Base-by-base conservation (phyloP, 1,140 invertebrate genomes). In the Neelides sp. region DNA sequence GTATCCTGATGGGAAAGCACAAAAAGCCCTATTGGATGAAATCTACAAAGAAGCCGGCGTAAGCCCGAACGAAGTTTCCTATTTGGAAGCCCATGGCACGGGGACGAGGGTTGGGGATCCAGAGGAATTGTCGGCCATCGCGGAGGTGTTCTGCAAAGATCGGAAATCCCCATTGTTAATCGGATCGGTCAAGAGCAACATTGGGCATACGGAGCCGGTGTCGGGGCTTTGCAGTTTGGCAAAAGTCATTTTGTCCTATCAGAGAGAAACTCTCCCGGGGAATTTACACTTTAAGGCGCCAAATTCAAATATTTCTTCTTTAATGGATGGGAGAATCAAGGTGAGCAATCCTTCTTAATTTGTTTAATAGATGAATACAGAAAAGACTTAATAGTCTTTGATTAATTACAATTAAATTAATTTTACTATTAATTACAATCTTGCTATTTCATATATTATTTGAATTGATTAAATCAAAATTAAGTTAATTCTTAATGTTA, bases 81-180 rank as follows among this genome's bases (percentile, higher is more conserved):
- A 94, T 65, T 79, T 97, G 10, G 94, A 98, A 68, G 89, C 90
- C 15, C 94, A 98, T 67, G 92, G 93, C 19, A 97, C 94, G 4
- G 94, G 93, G 30, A 97, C 94, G 0, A 45, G 51, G 28, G 41
- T 39, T 15, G 50, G 50, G 8, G 50, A 52, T 20, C 34, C 50
- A 1, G 34, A 46, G 26, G 50, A 52, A 43, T 15, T 52, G 35
- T 27, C 17, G 39, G 73, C 87, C 0, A 78, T 96, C n/a, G 79
- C 86, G 15, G 77, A 79, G 58, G 74, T 90, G 2, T 82, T 94
- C 62, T 85, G 83, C 53, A 75, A 72, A 4, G 75, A 75, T 4
- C 60, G 63, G n/a, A 50, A 49, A 4, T 70, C 68, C 1, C 85
- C 90, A 0, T 69, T 97, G 0, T 66, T 75, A 24, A 82, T 96